phyloP scores from a whole-genome alignment of 1,140 invertebrate species.

The Pogonognathellus flavescens region DNA sequence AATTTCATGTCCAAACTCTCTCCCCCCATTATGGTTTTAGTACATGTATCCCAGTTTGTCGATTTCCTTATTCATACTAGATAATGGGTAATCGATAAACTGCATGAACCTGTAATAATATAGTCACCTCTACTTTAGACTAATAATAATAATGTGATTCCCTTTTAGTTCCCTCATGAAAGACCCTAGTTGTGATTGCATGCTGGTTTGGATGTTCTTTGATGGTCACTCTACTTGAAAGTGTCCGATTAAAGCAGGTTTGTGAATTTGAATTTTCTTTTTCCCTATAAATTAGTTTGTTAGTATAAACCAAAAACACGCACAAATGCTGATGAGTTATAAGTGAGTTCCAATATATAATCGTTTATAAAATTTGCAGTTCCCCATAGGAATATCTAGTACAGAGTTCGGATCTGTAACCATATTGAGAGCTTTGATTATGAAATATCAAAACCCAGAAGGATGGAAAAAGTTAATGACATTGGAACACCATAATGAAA shows the following conservation, averaged over 20 bases:
- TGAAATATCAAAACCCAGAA: slow-evolving; percentile 60
- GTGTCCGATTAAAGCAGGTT: slow-evolving; percentile 10
- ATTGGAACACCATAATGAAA: slow-evolving; percentile 63
- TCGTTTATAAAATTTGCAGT: neutral
- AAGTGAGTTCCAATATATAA: no score
- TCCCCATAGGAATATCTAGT: neutral
- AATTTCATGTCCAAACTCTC: no score
- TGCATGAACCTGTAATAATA: no score
- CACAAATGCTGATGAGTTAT: no score
- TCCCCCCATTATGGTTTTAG: no score
- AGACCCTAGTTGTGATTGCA: slow-evolving; percentile 3
- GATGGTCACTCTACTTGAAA: slow-evolving; percentile 27
- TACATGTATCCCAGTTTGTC: neutral
- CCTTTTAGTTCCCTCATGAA: neutral
- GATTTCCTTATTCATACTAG: no score
- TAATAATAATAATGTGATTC: neutral
- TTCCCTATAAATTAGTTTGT: neutral
- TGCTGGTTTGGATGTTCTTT: slow-evolving; percentile 5
- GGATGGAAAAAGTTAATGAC: slow-evolving; percentile 64
- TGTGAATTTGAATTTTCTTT: neutral
- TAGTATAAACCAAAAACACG: neutral
- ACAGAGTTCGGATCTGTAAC: slow-evolving; percentile 62
- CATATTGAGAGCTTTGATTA: slow-evolving; percentile 66
- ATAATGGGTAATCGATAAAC: no score
- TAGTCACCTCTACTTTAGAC: no score